Evolutionary conservation across 2,888 invertebrate genomes (phyloP), one percentile per base, ranked within the genome.

Genomic region (Halictus quadricinctus): DNA sequence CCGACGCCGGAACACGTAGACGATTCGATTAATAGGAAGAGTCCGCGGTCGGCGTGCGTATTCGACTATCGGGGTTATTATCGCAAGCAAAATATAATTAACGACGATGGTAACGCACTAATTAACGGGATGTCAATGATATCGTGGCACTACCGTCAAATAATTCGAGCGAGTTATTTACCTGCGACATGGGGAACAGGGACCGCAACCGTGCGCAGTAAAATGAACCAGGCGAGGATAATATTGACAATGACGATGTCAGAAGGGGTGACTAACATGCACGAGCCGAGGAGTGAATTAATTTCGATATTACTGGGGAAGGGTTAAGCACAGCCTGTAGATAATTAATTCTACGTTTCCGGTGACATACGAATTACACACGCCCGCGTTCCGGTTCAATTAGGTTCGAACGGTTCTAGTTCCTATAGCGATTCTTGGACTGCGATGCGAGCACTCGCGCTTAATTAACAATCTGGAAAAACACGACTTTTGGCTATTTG

Each of bases 181-280:
- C 66, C 10, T 36, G 69, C 43, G 76, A 77, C 73, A 54, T n/a
- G 76, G 54, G 73, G 13, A 66, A 69, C 69, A 41, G 69, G 69
- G 43, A 54, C 76, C 64, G 25, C 41, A 25, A 41, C 50, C 41
- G 50, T 21, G 73, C 36, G 73, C 73, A 77, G 46, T 54, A 73
- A 77, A 77, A 73, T 48, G 74, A 73, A 50, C 73, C 72, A 29
- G 58, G 48, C 81, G 70, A 74, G 70, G 78, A 82, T 83, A 72
- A 79, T 79, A 83, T 72, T 60, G 82, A 74, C 74, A 78, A 81
- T 72, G 73, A 43, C 78, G 60, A 73, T 54, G 76, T 77, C 66
- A 73, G 72, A 36, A 46, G 77, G 81, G 81, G 54, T 69, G 77
- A 81, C 77, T 69, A 81, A 77, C 77, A 46, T 54, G 58, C n/a